These are phyloP conservation scores for Diplodus puntazzo DNA, from an alignment of 2,797 vertebrate species.

Conservation along the genomic window DNA sequence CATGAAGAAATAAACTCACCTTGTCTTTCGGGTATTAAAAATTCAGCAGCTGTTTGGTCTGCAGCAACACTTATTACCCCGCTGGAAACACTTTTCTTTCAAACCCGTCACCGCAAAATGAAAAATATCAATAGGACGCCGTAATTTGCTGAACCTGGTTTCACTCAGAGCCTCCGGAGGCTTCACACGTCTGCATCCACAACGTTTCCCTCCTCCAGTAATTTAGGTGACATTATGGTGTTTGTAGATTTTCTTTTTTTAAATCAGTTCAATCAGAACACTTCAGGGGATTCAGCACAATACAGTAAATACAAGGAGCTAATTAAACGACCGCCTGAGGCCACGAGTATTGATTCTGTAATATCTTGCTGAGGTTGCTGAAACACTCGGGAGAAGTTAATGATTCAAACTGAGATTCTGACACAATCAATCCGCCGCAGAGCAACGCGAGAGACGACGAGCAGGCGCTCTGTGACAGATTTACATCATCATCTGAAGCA, in stretches of 20 bases:
- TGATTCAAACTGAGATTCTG: conserved; percentile 15
- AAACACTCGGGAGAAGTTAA: conserved; percentile 22
- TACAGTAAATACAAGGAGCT: conserved; percentile 21
- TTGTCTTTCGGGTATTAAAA: too few relatives aligned
- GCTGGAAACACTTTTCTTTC: neutral
- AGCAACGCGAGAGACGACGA: neutral
- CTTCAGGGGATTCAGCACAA: conserved; percentile 6
- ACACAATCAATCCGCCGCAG: neutral
- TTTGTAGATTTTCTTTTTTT: neutral
- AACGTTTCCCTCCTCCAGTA: neutral
- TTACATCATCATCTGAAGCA: neutral
- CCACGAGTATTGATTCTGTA: conserved; percentile 17
- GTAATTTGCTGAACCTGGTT: neutral
- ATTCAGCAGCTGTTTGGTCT: too few relatives aligned
- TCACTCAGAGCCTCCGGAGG: neutral
- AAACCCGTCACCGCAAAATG: neutral
- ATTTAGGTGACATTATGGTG: neutral
- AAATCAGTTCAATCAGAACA: neutral
- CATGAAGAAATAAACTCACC: too few relatives aligned
- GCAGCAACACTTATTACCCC: too few relatives aligned
- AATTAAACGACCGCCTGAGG: conserved; percentile 43
- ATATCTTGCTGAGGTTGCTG: conserved; percentile 18
- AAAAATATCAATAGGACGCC: neutral
- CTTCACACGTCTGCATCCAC: neutral
- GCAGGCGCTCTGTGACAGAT: neutral